Base-by-base conservation (phyloP, 2,888 invertebrate species). In the Drosophila meridiana region DNA sequence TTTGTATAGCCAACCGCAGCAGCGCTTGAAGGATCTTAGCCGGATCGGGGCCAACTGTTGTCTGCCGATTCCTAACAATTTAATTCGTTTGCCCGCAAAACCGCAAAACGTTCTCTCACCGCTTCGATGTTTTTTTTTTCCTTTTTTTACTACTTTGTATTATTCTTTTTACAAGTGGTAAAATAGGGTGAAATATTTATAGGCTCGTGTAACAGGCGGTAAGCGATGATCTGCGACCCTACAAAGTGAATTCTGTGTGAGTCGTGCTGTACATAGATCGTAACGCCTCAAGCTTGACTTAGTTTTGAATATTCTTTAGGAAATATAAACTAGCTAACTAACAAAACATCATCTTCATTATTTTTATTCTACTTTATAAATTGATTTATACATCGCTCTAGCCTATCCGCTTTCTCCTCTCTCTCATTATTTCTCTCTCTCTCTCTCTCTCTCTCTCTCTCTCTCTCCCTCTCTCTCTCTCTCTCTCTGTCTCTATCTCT, bases 51-150 rank as follows among this genome's bases (percentile, higher is more conserved):
- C 66, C 77, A 80, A 74, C 76, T 80, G 70, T 53, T 67, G 78
- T 73, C 66, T 73, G 59, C 34, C 20, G n/a, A 6, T 58, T 43
- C 42, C 26, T 45, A 60, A 47, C 71, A 45, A 47, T 62, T 50
- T 34, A 61, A 72, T 59, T 42, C 50, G 47, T 64, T 75, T 55
- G 59, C 50, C 56, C 40, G 28, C 53, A 67, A 52, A 69, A 73
- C 80, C 76, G 42, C 76, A 77, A 80, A 73, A 66, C 73, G 70
- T 77, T 80, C 70, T 80, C 65, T 79, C 69, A 73, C 67, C 69
- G 43, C 38, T 28, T 28, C 1, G 28, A 28, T 38, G 36, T 42
- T 67, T 57, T 62, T 67, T 57, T 62, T 55, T 20, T 14, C 38
- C 55, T 40, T 40, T 5, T 9, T 20, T 9, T 8, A 28, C 3